Percentiles rank a stretch among this genome's conserved stretches.
Evolutionary conservation across 2,797 vertebrate genomes (phyloP).

Genomic region (Alauda arvensis): DNA sequence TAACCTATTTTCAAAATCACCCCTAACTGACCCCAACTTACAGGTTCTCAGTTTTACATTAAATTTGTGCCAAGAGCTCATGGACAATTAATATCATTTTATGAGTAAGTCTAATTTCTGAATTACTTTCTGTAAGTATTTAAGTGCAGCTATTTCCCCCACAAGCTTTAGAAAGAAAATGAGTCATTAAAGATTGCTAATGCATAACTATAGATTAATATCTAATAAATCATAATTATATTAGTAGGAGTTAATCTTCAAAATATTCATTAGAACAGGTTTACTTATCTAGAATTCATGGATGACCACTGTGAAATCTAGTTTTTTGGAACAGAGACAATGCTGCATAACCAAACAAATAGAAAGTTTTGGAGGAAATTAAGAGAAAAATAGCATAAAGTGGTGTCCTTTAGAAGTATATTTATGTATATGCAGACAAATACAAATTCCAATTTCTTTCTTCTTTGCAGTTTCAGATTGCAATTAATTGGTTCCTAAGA

Average conservation of each 20-base stretch:
- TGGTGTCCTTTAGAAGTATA: not conserved
- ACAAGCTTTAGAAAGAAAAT: not conserved
- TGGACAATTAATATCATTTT: not conserved
- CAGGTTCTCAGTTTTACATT: not conserved
- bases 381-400: not conserved
- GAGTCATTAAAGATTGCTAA: not conserved
- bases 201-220: not conserved
- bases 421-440: not conserved
- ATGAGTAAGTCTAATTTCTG: conserved; percentile 1
- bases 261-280: not conserved
- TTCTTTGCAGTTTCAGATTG: not conserved
- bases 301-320: not conserved
- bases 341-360: not conserved
- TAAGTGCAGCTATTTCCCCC: not conserved
- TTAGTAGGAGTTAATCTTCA: not conserved
- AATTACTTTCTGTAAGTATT: not conserved
- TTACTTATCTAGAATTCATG: not conserved
- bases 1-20: not conserved
- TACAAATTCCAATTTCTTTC: not conserved
- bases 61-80: not conserved
- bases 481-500: not conserved
- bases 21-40: not conserved
- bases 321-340: not conserved
- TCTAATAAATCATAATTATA: conserved; percentile 3
- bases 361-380: not conserved